These are phyloP conservation scores for Hydrochoerus hydrochaeris DNA, from an alignment of 2,113 vertebrate species.

Conservation along the genomic window DNA sequence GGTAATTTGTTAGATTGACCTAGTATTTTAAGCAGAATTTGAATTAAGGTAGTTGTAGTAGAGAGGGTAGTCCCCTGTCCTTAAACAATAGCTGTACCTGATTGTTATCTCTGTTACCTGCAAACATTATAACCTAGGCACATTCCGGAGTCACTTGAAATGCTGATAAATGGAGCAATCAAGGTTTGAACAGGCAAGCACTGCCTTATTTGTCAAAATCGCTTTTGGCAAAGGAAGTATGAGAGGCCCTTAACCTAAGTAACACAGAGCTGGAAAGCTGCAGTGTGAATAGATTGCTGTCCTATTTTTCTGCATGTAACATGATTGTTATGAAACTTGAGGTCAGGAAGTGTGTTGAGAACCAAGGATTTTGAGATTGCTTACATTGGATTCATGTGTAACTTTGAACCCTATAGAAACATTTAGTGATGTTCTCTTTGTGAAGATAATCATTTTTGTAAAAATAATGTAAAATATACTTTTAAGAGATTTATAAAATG, in stretches of 20 bases:
- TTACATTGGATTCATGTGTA: conserved; percentile 13
- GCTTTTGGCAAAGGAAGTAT: conserved; percentile 2
- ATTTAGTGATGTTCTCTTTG: conserved; percentile 4
- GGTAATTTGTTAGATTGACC: neutral
- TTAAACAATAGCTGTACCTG: neutral
- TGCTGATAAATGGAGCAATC: neutral
- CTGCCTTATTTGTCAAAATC: neutral
- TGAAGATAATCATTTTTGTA: conserved; percentile 6
- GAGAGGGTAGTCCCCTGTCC: neutral
- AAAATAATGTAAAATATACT: conserved; percentile 17
- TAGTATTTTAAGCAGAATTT: neutral
- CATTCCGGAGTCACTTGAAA: neutral
- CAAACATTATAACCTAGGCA: neutral
- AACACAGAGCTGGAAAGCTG: neutral
- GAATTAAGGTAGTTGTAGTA: conserved; percentile 15
- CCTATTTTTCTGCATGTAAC: neutral
- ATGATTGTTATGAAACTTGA: neutral
- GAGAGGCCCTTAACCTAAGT: neutral
- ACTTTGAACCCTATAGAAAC: conserved; percentile 12
- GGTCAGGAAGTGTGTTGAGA: neutral
- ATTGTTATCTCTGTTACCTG: neutral
- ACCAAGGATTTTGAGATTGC: neutral
- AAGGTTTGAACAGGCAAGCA: neutral
- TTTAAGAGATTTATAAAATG: conserved; percentile 20
- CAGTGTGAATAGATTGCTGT: neutral